Conservation (phyloP, 1,140 invertebrate genomes). For the Drosophila parvula region DNA sequence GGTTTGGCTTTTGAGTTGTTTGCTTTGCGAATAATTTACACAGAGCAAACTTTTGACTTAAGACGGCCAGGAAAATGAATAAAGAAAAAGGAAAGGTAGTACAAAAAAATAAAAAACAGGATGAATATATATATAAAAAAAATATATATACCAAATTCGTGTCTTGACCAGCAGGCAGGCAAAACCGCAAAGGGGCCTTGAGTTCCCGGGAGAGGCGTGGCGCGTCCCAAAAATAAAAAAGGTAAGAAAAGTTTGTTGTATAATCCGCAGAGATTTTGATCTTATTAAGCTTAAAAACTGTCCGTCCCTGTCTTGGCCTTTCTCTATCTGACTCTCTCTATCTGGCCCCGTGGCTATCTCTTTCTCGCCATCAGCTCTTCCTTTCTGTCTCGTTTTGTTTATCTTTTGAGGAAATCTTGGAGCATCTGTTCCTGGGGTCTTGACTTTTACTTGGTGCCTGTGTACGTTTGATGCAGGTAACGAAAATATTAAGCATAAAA, state of each 20-base stretch:
- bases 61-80: conserved; percentile 47
- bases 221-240: conserved; percentile 33
- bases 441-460: conserved; percentile 40
- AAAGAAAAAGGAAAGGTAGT: conserved; percentile 29
- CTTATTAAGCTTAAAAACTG: conserved; percentile 78
- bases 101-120: conserved; percentile 10
- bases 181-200: conserved; percentile 70
- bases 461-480: conserved; percentile 56
- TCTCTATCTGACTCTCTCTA: conserved; percentile 12
- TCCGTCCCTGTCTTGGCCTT: conserved; percentile 54
- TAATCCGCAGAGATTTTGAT: conserved; percentile 81
- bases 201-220: conserved; percentile 39
- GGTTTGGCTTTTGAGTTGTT: conserved; percentile 71
- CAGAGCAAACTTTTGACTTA: conserved; percentile 73
- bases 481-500: conserved; percentile 64
- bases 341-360: conserved; percentile 15
- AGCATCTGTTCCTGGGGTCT: conserved; percentile 64
- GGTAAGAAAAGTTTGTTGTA: conserved; percentile 75
- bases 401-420: conserved; percentile 68
- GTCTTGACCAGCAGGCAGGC: conserved; percentile 55
- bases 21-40: conserved; percentile 80
- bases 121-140: conserved; percentile 11
- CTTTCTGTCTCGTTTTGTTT: conserved; percentile 40
- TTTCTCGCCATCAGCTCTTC: conserved; percentile 26
- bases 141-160: conserved; percentile 33